Base-by-base conservation (phyloP, 2,888 invertebrate genomes). In the Alloplasta piceator region DNA sequence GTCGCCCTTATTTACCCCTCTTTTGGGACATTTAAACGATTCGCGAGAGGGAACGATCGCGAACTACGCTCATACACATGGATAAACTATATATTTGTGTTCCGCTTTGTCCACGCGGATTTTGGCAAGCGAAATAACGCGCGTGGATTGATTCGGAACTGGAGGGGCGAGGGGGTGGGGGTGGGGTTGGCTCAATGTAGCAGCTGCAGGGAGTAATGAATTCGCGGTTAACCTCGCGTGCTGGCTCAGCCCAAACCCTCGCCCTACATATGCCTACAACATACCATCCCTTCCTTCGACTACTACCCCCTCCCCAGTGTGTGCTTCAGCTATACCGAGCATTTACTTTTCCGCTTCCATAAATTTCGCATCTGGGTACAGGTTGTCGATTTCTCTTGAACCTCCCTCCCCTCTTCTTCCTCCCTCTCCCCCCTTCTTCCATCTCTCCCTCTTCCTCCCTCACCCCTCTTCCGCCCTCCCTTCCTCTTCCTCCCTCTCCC, bases 371-470 rank as follows among this genome's bases (percentile, higher is more conserved):
- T 82, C 80, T 79, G 76, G 73, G 78, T 82, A 83, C 83, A 83
- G 82, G 83, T 82, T 83, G 83, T 78, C 83, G 82, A 83, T 83
- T 80, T 82, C 82, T 82, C 80, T 80, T 75, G 72, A 52, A 75
- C 52, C 64, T 73, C 58, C 46, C 12, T 16, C 68, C 41, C 26
- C 46, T 10, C 60, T 10, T 38, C 55, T 14, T 12, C 46, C 55
- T 61, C 48, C 56, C 4, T 58, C 9, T 36, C 39, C 9, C 48
- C 46, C 26, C 10, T 6, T 14, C 26, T 2, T 6, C 10, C 3
- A 4, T 63, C 46, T 63, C 46, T 38, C 36, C 4, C 5, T 16
- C 58, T 50, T 16, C 10, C 46, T 38, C 50, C 39, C 7, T 58
- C 12, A 10, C 14, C 4, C 14, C 46, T 16, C 55, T n/a, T 7